Evolutionary conservation across 2,888 invertebrate species (phyloP).

Genomic region (Lepidocyrtoides sp.): DNA sequence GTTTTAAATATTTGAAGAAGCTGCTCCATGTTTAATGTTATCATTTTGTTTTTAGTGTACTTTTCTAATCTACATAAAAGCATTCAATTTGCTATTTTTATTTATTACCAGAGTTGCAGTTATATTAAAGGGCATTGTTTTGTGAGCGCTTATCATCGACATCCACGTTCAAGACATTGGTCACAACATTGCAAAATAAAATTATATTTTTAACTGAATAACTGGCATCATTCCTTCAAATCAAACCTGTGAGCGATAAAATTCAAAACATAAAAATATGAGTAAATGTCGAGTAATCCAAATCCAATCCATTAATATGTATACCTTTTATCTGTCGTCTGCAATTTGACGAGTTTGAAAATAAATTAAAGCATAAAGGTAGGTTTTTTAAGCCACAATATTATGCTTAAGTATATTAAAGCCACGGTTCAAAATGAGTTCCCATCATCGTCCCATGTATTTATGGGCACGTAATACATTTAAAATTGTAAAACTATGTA

Average conservation of each 20-base stretch:
- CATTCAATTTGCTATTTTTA: neutral
- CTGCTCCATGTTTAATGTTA: neutral
- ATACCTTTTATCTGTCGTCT: neutral
- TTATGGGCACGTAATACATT: slow-evolving; percentile 13
- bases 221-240: neutral
- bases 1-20: neutral
- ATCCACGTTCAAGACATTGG: neutral
- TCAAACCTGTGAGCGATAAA: neutral
- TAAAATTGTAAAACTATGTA: slow-evolving; percentile 11
- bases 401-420: neutral
- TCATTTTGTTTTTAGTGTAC: neutral
- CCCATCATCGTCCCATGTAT: neutral
- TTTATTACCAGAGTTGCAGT: no score
- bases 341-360: slow-evolving; percentile 14
- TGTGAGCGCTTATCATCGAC: neutral
- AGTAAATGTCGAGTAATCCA: slow-evolving; percentile 25
- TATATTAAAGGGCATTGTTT: slow-evolving; percentile 11
- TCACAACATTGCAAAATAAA: neutral
- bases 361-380: neutral
- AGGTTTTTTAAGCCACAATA: neutral
- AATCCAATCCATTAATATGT: neutral
- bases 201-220: neutral
- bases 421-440: neutral
- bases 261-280: neutral
- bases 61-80: slow-evolving; percentile 29